Conservation (phyloP, 2,797 vertebrate genomes). For the Triplophysa bombifrons region DNA sequence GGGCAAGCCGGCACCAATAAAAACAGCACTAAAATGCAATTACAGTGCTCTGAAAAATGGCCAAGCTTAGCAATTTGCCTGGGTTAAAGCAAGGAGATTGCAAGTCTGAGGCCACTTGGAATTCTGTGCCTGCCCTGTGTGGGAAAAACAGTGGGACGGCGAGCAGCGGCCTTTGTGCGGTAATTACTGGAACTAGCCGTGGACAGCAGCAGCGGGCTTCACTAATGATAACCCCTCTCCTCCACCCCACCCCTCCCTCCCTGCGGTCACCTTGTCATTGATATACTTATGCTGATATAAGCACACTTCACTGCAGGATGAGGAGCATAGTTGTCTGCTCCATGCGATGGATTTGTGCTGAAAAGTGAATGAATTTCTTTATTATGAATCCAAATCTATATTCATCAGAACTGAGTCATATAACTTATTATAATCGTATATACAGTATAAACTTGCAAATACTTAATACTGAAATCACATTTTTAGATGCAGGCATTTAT, state of each 20-base stretch:
- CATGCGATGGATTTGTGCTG: conserved; percentile 11
- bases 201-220: conserved; percentile 74
- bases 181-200: conserved; percentile 85
- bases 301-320: conserved; percentile 26
- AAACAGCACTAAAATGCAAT: conserved; percentile 85
- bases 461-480: not conserved
- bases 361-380: conserved; percentile 18
- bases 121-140: conserved; percentile 84
- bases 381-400: not conserved
- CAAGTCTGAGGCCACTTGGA: conserved; percentile 81
- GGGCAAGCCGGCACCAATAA: conserved; percentile 75
- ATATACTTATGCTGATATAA: conserved; percentile 58
- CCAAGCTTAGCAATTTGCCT: conserved; percentile 81
- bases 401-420: not conserved
- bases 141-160: conserved; percentile 84
- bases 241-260: conserved; percentile 48
- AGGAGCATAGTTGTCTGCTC: not conserved
- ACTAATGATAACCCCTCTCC: conserved; percentile 80
- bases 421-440: not conserved
- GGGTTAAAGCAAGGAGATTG: conserved; percentile 80
- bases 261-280: conserved; percentile 74
- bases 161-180: conserved; percentile 80
- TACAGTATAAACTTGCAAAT: no score
- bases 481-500: not conserved
- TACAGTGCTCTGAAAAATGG: conserved; percentile 83